Evolutionary conservation across 2,113 vertebrate genomes (phyloP).

Genomic region (Ptilorrhoa leucosticta): DNA sequence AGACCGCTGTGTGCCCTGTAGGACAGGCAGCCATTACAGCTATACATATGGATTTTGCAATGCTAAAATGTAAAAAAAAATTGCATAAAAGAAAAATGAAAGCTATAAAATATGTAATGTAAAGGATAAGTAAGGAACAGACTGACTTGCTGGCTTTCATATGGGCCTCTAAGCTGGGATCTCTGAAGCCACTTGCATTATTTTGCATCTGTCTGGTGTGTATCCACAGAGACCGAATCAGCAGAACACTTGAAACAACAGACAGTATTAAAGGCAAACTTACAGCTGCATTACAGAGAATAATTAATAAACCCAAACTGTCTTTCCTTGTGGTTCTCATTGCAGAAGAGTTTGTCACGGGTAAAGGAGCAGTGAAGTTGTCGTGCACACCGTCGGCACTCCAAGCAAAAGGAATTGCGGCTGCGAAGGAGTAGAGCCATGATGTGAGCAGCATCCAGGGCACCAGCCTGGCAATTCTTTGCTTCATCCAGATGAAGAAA

Average conservation of each 20-base stretch:
- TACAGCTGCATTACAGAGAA: not conserved
- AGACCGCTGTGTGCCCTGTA: not conserved
- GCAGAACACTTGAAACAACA: not conserved
- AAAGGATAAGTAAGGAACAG: not conserved
- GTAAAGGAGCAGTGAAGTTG: not conserved
- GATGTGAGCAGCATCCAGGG: not conserved
- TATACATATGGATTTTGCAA: not conserved
- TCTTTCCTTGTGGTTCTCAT: not conserved
- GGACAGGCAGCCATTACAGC: not conserved
- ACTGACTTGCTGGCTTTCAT: not conserved
- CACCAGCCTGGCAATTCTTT: not conserved
- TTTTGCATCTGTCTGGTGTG: constrained; percentile 3
- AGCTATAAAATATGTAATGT: not conserved
- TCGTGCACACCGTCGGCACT: rapidly evolving
- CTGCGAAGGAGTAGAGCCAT: not conserved
- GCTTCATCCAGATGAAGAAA: constrained; percentile 35
- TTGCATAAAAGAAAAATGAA: not conserved
- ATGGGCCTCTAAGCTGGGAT: not conserved
- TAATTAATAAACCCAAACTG: not conserved
- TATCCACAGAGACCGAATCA: not conserved
- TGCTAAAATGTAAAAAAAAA: not conserved
- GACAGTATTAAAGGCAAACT: not conserved
- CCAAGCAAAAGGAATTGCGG: not conserved
- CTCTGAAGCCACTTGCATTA: not conserved
- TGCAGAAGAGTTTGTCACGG: not conserved